These are phyloP conservation scores for Streptopelia turtur DNA, from an alignment of 2,797 vertebrate species.

Conservation along the genomic window DNA sequence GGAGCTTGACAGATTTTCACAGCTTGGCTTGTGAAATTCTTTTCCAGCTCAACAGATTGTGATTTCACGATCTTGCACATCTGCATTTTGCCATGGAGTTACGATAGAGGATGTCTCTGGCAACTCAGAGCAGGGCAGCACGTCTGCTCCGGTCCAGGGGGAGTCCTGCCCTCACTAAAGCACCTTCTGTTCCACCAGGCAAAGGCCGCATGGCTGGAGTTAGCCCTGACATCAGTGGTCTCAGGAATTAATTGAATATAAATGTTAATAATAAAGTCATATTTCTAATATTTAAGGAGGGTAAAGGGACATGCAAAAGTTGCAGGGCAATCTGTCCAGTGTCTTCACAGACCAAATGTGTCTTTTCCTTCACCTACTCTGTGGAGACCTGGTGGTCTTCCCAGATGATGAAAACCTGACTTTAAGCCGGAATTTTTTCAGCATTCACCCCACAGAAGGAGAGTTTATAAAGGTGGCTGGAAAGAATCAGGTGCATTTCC, in stretches of 20 bases:
- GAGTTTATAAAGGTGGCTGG: not conserved
- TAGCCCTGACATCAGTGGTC: not conserved
- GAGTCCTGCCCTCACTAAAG: not conserved
- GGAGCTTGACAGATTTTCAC: not conserved
- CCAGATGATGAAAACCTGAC: not conserved
- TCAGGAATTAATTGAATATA: not conserved
- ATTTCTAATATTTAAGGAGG: not conserved
- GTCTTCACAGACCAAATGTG: not conserved
- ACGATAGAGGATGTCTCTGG: not conserved
- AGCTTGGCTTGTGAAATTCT: constrained; percentile 18
- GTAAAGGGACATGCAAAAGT: not conserved
- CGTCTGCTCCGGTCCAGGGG: not conserved
- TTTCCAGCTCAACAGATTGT: constrained; percentile 17
- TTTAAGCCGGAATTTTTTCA: not conserved
- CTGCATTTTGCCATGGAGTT: constrained; percentile 11
- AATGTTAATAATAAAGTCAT: not conserved
- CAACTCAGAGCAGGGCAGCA: not conserved
- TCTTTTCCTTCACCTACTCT: not conserved
- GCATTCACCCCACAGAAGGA: not conserved
- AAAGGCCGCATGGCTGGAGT: not conserved
- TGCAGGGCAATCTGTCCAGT: not conserved
- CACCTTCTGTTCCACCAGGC: not conserved
- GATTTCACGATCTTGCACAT: not conserved
- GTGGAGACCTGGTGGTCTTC: not conserved
- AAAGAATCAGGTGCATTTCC: not conserved